Percentiles rank a stretch among this genome's conserved stretches.
Evolutionary conservation across 2,888 invertebrate genomes (phyloP).

Genomic region (Biston stratarius): DNA sequence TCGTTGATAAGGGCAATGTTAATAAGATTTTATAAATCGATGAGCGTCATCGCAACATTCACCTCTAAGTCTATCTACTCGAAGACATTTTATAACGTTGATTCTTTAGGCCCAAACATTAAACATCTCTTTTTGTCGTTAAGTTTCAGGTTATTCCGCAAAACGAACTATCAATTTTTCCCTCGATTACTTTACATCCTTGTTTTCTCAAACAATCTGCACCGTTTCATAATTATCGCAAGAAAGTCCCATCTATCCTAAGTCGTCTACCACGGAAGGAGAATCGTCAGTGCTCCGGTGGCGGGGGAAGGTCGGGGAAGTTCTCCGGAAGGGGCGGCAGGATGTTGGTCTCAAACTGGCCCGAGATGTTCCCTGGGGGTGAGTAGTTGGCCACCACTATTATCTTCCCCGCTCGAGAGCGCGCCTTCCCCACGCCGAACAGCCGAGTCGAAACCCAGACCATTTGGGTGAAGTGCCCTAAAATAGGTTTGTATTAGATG

Average conservation of each 20-base stretch:
- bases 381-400: constrained; percentile 95
- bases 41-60: neutral
- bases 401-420: constrained; percentile 91
- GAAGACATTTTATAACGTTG: too few relatives aligned
- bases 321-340: constrained; percentile 89
- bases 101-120: neutral
- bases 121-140: neutral
- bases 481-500: constrained; percentile 1
- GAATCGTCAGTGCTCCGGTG: constrained; percentile 76
- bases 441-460: constrained; percentile 92
- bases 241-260: constrained; percentile 73
- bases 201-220: neutral
- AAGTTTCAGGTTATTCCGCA: neutral
- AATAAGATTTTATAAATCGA: neutral
- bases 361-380: constrained; percentile 92
- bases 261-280: constrained; percentile 79
- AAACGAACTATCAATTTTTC: neutral
- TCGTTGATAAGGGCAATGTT: neutral
- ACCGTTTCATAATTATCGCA: constrained; percentile 2
- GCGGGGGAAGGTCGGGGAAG: constrained; percentile 74
- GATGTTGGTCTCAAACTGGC: constrained; percentile 92
- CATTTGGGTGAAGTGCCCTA: constrained; percentile 95
- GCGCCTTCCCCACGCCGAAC: constrained; percentile 93
- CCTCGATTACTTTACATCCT: neutral
- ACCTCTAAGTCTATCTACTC: too few relatives aligned